Evolutionary conservation across 1,140 invertebrate species (phyloP).

Genomic region (Aphaenogaster ashmeadi): DNA sequence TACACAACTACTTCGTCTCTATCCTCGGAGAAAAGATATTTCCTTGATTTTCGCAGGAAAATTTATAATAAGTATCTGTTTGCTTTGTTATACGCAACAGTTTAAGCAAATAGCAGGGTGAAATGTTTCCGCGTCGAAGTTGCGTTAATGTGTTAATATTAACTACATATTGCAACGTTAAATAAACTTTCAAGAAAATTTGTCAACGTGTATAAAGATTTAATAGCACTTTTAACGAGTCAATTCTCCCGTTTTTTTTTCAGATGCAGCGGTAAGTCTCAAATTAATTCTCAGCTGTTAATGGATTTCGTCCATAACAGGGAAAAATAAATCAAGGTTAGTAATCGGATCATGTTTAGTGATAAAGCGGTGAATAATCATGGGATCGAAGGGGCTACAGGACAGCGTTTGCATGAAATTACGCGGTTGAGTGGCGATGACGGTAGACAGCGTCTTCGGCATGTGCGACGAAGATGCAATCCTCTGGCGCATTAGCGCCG

Average conservation of each 20-base stretch:
- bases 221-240: too few species aligned
- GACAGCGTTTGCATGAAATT: conserved; percentile 66
- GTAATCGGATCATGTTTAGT: conserved; percentile 47
- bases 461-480: conserved; percentile 56
- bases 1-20: conserved; percentile 25
- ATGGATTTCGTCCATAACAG: background rate
- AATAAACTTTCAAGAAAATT: background rate
- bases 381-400: conserved; percentile 18
- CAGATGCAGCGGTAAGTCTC: background rate
- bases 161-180: background rate
- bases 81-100: background rate
- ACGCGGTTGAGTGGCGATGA: conserved; percentile 40
- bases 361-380: conserved; percentile 68
- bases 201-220: background rate
- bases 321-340: background rate
- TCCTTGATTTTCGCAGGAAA: background rate
- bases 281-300: background rate
- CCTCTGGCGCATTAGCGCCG: conserved; percentile 75
- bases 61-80: conserved; percentile 4
- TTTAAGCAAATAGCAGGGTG: background rate
- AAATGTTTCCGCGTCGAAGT: background rate
- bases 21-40: conserved; percentile 2
- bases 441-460: conserved; percentile 46
- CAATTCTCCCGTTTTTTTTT: background rate
- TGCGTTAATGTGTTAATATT: background rate